Conservation (phyloP, 2,113 vertebrate genomes). For the Calidris pugnax region DNA sequence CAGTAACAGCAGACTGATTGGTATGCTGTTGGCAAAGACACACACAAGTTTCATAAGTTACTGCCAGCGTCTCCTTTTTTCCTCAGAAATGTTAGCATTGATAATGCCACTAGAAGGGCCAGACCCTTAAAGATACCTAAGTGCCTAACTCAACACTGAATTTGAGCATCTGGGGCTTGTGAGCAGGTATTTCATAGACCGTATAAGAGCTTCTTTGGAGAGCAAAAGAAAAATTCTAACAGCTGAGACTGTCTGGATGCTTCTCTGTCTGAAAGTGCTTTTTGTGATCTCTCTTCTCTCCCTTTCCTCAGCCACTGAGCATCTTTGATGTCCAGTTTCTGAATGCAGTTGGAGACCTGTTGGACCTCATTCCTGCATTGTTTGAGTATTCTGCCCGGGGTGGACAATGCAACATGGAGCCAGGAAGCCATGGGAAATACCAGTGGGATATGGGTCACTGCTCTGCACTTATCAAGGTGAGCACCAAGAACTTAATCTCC, state of each 20-base stretch:
- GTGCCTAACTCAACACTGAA: neutral
- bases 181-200: neutral
- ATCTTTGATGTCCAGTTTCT: slow-evolving; percentile 85
- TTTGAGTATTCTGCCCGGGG: slow-evolving; percentile 42
- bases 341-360: slow-evolving; percentile 85
- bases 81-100: neutral
- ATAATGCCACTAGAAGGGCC: neutral
- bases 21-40: neutral
- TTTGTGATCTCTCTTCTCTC: neutral
- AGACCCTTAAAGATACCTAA: neutral
- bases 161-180: neutral
- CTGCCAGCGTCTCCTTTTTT: neutral
- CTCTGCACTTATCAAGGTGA: slow-evolving; percentile 93
- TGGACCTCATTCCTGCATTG: slow-evolving; percentile 88
- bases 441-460: slow-evolving; percentile 89
- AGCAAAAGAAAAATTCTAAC: neutral
- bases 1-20: neutral
- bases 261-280: neutral
- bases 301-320: slow-evolving; percentile 79
- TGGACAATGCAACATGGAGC: neutral
- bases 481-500: neutral
- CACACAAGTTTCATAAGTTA: neutral
- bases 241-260: neutral
- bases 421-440: slow-evolving; percentile 54
- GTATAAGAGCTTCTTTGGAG: neutral